phyloP scores from a whole-genome alignment of 1,140 invertebrate species.

The Drosophila virilis region DNA sequence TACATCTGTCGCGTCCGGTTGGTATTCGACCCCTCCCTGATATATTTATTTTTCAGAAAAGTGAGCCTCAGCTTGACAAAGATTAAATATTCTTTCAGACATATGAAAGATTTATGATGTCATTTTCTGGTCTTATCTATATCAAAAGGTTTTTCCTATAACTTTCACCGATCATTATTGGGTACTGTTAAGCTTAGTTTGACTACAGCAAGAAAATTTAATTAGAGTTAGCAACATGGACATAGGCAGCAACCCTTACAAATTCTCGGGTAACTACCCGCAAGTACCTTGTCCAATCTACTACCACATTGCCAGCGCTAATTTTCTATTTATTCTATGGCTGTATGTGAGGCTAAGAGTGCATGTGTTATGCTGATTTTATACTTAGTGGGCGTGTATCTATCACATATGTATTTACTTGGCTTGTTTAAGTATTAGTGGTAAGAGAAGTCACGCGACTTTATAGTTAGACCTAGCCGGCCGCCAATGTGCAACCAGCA shows the following conservation, averaged over 20 bases:
- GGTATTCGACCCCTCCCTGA: slow-evolving; percentile 20
- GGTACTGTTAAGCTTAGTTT: no score
- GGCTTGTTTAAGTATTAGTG: slow-evolving; percentile 35
- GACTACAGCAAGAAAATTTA: no score
- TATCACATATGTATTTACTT: slow-evolving; percentile 18
- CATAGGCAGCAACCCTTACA: slow-evolving; percentile 30
- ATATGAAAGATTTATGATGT: neutral
- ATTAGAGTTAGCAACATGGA: neutral
- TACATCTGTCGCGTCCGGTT: slow-evolving; percentile 8
- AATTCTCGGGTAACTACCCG: slow-evolving; percentile 19
- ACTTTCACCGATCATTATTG: no score
- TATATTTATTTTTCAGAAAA: slow-evolving; percentile 1
- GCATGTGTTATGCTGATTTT: slow-evolving; percentile 1
- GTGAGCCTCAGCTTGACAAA: neutral
- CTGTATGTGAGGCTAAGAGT: neutral
- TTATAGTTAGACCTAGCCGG: slow-evolving; percentile 28
- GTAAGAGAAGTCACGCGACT: slow-evolving; percentile 56
- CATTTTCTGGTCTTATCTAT: slow-evolving; percentile 1
- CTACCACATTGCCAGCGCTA: neutral
- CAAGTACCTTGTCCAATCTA: slow-evolving; percentile 6
- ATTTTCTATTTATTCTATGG: neutral
- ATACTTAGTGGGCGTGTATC: slow-evolving; percentile 5
- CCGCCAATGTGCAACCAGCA: slow-evolving; percentile 34
- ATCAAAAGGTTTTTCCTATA: no score
- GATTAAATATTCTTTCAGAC: neutral